phyloP scores from a whole-genome alignment of 2,888 invertebrate genomes.

The Sinhomidia bicolor region DNA sequence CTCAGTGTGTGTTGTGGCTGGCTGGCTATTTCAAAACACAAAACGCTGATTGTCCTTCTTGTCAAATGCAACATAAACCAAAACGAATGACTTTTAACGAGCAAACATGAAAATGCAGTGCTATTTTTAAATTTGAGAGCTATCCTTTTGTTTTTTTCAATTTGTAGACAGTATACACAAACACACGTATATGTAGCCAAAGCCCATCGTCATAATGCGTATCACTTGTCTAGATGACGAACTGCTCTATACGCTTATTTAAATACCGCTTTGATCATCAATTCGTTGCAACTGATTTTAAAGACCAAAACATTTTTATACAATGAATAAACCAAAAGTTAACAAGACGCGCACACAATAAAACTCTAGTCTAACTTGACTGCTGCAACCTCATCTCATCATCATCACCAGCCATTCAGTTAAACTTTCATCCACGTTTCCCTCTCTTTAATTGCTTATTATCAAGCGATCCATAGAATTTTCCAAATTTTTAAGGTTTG shows the following conservation, averaged over 20 bases:
- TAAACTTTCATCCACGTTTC: slow-evolving; percentile 48
- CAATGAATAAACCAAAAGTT: not conserved
- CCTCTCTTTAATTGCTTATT: slow-evolving; percentile 22
- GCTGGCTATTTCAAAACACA: not conserved
- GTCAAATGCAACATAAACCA: not conserved
- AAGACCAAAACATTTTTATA: not conserved
- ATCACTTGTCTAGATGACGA: not conserved
- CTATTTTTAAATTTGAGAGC: not conserved
- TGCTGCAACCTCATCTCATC: not conserved
- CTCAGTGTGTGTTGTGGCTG: not conserved
- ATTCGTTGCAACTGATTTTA: slow-evolving; percentile 5
- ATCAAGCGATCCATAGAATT: not conserved
- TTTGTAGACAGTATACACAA: not conserved
- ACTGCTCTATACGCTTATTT: not conserved
- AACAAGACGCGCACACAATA: not conserved
- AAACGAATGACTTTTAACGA: slow-evolving; percentile 17
- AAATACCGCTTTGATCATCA: slow-evolving; percentile 10
- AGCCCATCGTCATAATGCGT: not conserved
- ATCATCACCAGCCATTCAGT: slow-evolving; percentile 2
- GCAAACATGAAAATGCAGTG: not conserved
- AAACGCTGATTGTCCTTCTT: not conserved
- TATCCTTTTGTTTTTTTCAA: not conserved
- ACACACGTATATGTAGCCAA: too few species aligned
- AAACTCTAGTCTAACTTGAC: too few species aligned
- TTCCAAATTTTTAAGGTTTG: slow-evolving; percentile 35